Evolutionary conservation across 2,797 vertebrate species (phyloP), one percentile per base, ranked within the genome.

Genomic region (Neopelma chrysocephalum): DNA sequence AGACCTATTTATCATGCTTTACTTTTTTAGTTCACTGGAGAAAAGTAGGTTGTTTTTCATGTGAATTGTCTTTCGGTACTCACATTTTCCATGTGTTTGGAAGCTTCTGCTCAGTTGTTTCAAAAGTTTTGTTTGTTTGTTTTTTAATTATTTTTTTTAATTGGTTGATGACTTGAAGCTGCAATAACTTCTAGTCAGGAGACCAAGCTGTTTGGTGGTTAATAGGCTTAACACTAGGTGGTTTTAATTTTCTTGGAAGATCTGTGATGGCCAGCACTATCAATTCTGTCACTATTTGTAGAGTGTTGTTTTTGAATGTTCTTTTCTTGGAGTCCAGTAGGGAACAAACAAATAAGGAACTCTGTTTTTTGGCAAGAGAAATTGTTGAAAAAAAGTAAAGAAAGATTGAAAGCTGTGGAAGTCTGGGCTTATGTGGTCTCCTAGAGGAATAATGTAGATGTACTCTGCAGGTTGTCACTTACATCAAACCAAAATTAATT

Each of bases 1-100:
- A 34, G 73, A 47, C 77, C 73, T 82, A 68, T 89, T 94, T 96
- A 77, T 90, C 90, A 73, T 92, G 70, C 45, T 80, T 82, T 64
- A 34, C 34, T 91, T 87, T 76, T 92, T 89, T 48, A 90, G 38
- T 66, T 92, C 53, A 36, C 32, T 91, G 54, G 64, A 84, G 68
- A 87, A 82, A 79, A 87, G 19, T 26, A 81, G 60, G 62, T 88
- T 8, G 5, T 45, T 90, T 91, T 86, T 84, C 15, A 3, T 76
- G 20, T n/a, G 34, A 61, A 13, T 36, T 84, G 43, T 94, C 51
- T 73, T 87, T 82, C 2, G 6, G 26, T 81, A 64, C 45, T 90
- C 38, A 47, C 12, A 12, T 91, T 90, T 95, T 71, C 64, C 43
- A 32, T 80, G 36, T 32, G 17, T 87, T 87, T 61, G 71, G 42